Base-by-base conservation (phyloP, 2,797 vertebrate species). In the Poliocrania exsul region DNA sequence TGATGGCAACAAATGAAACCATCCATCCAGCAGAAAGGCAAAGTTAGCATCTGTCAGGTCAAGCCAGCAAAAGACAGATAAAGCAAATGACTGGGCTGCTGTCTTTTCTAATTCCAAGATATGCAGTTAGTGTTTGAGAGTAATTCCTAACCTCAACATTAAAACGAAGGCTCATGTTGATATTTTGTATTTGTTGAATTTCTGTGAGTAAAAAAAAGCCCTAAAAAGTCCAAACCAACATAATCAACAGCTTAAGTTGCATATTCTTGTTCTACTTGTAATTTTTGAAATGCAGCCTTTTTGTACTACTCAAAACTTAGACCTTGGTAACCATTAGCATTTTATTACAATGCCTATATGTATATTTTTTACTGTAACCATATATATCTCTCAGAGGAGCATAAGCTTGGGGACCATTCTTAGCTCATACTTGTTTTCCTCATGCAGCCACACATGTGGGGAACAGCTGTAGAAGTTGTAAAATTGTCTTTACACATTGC, bases 381-480 rank as follows among this genome's bases (percentile, higher is more conserved):
- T 80, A 93, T 89, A 87, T 93, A 71, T 90, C 64, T 95, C 75
- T 95, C 89, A 91, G 65, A 95, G 70, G 86, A 91, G 75, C 79
- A 92, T 75, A 83, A 93, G 75, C 58, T 78, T n/a, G n/a, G 72
- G 73, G 60, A 64, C 60, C 80, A 86, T 88, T 96, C 92, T 96
- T 95, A 91, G 89, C 92, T 95, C 84, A 81, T 90, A 74, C 56
- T 96, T 94, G 75, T 87, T 97, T 94, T 96, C 92, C 90, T 70
- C 74, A 51, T 92, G 95, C 86, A 96, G 78, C 51, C 89, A 88
- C 82, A 97, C 96, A 97, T 97, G 92, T 97, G 97, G 96, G 62
- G 88, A 97, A 90, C 97, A 98, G 97, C 96, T 98, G 97, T 80
- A 89, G 80, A 95, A 96, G 72, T 37, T 81, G 51, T 94, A 92